Base-by-base conservation (phyloP, 2,797 vertebrate genomes). In the Vultur gryphus region DNA sequence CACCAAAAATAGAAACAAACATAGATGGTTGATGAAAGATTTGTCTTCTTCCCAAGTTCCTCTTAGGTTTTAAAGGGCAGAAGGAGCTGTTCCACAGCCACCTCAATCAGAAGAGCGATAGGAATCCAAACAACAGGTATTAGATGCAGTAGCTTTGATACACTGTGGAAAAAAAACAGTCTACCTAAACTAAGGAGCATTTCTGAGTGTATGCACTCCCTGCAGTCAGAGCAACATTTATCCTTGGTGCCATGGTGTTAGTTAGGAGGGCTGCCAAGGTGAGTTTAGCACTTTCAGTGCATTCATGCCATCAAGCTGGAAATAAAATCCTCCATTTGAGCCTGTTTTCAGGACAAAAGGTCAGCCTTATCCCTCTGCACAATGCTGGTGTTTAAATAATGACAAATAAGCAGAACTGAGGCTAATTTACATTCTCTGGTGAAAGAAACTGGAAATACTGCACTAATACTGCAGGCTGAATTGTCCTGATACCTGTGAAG, bases 151-250 rank as follows among this genome's bases (percentile, higher is more conserved):
- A 78, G 49, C 59, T 88, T 66, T 66, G 29, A 33, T 58, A 39
- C 16, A n/a, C 19, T 70, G 46, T 4, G 8, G 8, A 15, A 66
- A 81, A 39, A 13, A 1, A 2, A 0, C 3, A 2, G 1, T 33
- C 54, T 24, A 23, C 33, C 16, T 65, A 46, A 76, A 83, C 54
- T 16, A 71, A 64, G 54, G 39, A 73, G 12, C 14, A 13, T 21
- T 61, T n/a, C 41, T 49, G 52, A 87, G 21, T 44, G 39, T 21
- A 13, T 39, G 18, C 7, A 37, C 8, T 77, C 28, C 67, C 51
- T 91, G 78, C n/a, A 82, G n/a, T 23, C 28, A 55, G 44, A 51
- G 43, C 21, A 55, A 46, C 66, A 64, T 61, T 80, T 23, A 52
- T 19, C 28, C 14, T 31, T n/a, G 44, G 57, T 84, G 66, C 29